Evolutionary conservation across 1,140 invertebrate genomes (phyloP).

Genomic region (Leptoteleia sp.): DNA sequence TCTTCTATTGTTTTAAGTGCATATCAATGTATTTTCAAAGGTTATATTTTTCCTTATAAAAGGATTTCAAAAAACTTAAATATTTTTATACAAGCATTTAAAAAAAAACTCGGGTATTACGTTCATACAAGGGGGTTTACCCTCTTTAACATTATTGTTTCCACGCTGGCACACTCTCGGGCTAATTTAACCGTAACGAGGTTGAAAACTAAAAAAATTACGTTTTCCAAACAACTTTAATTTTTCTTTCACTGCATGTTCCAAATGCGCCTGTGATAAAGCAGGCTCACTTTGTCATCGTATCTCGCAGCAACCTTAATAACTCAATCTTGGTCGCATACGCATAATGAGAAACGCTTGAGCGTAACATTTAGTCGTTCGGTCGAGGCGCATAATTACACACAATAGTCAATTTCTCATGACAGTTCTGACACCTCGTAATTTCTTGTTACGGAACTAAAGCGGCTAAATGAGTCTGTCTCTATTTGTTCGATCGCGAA

Average conservation of each 20-base stretch:
- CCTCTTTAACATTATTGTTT: too few species aligned
- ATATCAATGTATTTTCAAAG: too few species aligned
- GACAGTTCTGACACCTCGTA: conserved; percentile 61
- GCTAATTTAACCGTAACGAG: too few species aligned
- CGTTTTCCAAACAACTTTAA: background rate
- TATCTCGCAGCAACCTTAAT: conserved; percentile 34
- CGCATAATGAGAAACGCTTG: conserved; percentile 55
- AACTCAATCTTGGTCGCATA: conserved; percentile 46
- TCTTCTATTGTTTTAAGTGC: too few species aligned
- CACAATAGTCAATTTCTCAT: conserved; percentile 64
- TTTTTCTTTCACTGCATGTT: conserved; percentile 22
- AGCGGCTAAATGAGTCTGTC: conserved; percentile 48
- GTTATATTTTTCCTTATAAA: too few species aligned
- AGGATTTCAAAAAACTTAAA: too few species aligned
- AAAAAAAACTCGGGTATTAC: too few species aligned
- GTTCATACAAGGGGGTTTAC: too few species aligned
- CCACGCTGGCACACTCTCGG: too few species aligned
- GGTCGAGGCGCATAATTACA: conserved; percentile 49
- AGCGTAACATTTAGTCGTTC: conserved; percentile 49
- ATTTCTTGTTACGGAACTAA: conserved; percentile 65
- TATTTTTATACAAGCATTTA: too few species aligned
- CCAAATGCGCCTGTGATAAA: conserved; percentile 19
- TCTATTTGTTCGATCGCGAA: conserved; percentile 41
- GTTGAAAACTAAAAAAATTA: too few species aligned
- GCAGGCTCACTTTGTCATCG: conserved; percentile 35